phyloP scores from a whole-genome alignment of 2,113 vertebrate genomes.

The Coptodon bakossiorum region DNA sequence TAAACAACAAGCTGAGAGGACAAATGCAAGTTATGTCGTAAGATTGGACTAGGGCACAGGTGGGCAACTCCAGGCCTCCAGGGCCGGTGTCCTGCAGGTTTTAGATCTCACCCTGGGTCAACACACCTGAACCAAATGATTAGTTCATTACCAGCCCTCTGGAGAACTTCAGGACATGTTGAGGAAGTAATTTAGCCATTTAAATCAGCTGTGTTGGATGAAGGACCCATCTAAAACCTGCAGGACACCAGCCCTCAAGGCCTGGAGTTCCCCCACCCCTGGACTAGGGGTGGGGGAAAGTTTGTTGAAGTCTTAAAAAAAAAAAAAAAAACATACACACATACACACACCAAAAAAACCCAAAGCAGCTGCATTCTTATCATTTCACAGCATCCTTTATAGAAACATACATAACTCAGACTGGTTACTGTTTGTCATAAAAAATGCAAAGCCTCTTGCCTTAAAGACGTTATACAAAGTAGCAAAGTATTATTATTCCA shows the following conservation, averaged over 20 bases:
- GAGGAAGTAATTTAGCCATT: neutral
- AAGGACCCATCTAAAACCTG: neutral
- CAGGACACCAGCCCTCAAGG: rapidly evolving
- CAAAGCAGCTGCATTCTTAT: neutral
- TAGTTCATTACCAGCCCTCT: neutral
- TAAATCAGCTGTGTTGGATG: neutral
- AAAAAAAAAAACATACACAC: rapidly evolving
- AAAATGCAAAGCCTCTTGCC: neutral
- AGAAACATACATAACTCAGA: neutral
- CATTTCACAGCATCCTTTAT: neutral
- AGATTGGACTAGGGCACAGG: neutral
- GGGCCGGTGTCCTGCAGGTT: rapidly evolving
- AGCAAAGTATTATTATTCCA: neutral
- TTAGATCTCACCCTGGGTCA: neutral
- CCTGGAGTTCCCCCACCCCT: neutral
- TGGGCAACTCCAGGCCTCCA: neutral
- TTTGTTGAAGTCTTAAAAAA: neutral
- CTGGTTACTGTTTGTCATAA: neutral
- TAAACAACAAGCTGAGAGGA: neutral
- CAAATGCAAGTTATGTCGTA: neutral
- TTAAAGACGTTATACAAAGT: neutral
- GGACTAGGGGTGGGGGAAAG: rapidly evolving
- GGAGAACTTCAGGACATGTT: neutral
- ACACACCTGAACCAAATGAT: neutral
- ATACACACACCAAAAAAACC: neutral